These are phyloP conservation scores for Melipona beecheii DNA, from an alignment of 2,888 invertebrate species.

Conservation along the genomic window DNA sequence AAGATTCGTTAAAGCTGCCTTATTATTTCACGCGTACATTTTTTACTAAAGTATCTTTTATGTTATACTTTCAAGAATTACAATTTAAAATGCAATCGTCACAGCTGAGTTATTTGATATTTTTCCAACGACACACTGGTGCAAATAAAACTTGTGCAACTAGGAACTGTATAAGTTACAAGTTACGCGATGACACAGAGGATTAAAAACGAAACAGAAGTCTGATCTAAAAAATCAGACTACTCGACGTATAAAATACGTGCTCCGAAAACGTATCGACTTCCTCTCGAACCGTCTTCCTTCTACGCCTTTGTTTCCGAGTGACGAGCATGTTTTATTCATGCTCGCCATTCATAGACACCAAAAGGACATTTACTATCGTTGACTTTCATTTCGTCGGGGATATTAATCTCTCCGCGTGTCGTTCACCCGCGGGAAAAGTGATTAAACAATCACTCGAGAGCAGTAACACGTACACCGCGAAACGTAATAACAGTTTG, in stretches of 20 bases:
- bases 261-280: conserved; percentile 57
- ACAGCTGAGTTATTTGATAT: too few relatives aligned
- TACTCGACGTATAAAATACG: conserved; percentile 55
- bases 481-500: neutral
- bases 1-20: too few relatives aligned
- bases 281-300: conserved; percentile 16
- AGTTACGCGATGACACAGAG: too few relatives aligned
- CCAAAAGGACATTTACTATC: conserved; percentile 47
- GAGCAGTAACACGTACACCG: neutral
- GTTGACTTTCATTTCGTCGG: conserved; percentile 32
- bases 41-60: too few relatives aligned
- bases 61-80: too few relatives aligned
- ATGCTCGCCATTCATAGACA: conserved; percentile 53
- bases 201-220: neutral
- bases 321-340: conserved; percentile 66
- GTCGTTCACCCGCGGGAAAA: neutral
- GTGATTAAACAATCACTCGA: neutral
- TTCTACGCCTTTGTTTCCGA: conserved; percentile 23
- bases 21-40: too few relatives aligned
- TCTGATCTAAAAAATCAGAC: conserved; percentile 40
- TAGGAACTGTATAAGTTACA: too few relatives aligned
- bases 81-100: too few relatives aligned
- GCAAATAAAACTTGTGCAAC: too few relatives aligned
- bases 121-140: too few relatives aligned
- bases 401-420: conserved; percentile 25